Conservation (phyloP, 2,888 invertebrate genomes). For the Eremobia ochroleuca region DNA sequence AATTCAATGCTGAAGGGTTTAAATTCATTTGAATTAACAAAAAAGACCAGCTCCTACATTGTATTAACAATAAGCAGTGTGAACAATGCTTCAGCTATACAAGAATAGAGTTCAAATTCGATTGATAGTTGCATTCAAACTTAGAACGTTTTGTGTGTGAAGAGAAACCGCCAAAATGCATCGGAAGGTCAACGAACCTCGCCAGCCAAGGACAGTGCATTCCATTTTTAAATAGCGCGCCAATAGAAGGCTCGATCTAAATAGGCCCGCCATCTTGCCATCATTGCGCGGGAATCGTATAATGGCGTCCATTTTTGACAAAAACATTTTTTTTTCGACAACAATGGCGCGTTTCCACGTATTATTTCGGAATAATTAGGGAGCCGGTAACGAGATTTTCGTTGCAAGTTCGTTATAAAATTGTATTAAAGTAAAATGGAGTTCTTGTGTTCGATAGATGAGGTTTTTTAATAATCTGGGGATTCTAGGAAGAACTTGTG, state of each 20-base stretch:
- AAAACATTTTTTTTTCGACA: slow-evolving; percentile 79
- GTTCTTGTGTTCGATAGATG: slow-evolving; percentile 44
- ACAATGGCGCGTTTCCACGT: slow-evolving; percentile 84
- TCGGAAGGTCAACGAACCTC: slow-evolving; percentile 89
- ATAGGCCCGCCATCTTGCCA: slow-evolving; percentile 90
- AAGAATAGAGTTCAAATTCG: slow-evolving; percentile 74
- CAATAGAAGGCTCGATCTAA: slow-evolving; percentile 90
- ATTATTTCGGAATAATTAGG: slow-evolving; percentile 89
- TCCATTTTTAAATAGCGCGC: slow-evolving; percentile 91
- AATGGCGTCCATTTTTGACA: slow-evolving; percentile 79
- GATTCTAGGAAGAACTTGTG: slow-evolving; percentile 17
- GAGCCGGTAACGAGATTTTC: slow-evolving; percentile 84
- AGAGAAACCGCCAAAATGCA: slow-evolving; percentile 89
- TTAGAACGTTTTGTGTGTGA: slow-evolving; percentile 79
- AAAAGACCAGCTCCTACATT: slow-evolving; percentile 70
- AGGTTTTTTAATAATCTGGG: slow-evolving; percentile 21
- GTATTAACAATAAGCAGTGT: slow-evolving; percentile 65
- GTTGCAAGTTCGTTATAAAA: slow-evolving; percentile 72
- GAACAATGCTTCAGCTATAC: slow-evolving; percentile 73
- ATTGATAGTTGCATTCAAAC: slow-evolving; percentile 64
- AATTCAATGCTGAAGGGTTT: slow-evolving; percentile 74
- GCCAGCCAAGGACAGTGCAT: slow-evolving; percentile 90
- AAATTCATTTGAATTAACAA: slow-evolving; percentile 76
- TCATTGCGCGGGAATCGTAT: slow-evolving; percentile 83
- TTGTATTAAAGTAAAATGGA: slow-evolving; percentile 62